Percentiles rank a stretch among this genome's conserved stretches.
These are phyloP conservation scores for Salvator merianae DNA, from an alignment of 2,113 vertebrate species.

Conservation along the genomic window DNA sequence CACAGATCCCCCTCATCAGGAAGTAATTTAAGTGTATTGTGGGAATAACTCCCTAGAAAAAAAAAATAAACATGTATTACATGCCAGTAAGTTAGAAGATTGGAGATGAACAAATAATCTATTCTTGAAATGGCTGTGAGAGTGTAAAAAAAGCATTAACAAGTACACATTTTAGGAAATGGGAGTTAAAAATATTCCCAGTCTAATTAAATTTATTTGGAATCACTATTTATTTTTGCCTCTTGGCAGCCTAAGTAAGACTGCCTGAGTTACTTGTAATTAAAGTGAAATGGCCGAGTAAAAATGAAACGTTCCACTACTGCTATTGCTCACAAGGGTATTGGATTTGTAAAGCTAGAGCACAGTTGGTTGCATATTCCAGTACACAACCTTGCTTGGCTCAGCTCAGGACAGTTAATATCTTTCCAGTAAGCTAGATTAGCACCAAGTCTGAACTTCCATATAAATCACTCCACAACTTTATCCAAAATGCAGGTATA, in stretches of 20 bases:
- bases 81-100: slow-evolving; percentile 50
- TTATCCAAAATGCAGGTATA: background rate
- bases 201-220: slow-evolving; percentile 33
- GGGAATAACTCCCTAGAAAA: slow-evolving; percentile 60
- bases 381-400: background rate
- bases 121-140: slow-evolving; percentile 13
- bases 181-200: slow-evolving; percentile 33
- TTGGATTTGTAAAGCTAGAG: background rate
- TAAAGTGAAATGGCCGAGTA: background rate
- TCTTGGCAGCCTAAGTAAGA: background rate
- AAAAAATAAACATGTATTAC: slow-evolving; percentile 42
- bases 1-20: slow-evolving; percentile 54
- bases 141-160: slow-evolving; percentile 2
- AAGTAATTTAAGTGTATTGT: slow-evolving; percentile 56
- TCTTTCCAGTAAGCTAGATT: background rate
- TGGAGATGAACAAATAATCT: slow-evolving; percentile 44
- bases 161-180: background rate
- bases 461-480: background rate
- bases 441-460: background rate
- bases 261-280: slow-evolving; percentile 27
- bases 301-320: background rate
- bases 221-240: slow-evolving; percentile 27
- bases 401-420: too few relatives aligned
- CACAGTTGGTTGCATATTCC: background rate
- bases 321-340: background rate